Evolutionary conservation across 2,113 vertebrate species (phyloP), one percentile per base, ranked within the genome.

Genomic region (Lucifuga dentata): DNA sequence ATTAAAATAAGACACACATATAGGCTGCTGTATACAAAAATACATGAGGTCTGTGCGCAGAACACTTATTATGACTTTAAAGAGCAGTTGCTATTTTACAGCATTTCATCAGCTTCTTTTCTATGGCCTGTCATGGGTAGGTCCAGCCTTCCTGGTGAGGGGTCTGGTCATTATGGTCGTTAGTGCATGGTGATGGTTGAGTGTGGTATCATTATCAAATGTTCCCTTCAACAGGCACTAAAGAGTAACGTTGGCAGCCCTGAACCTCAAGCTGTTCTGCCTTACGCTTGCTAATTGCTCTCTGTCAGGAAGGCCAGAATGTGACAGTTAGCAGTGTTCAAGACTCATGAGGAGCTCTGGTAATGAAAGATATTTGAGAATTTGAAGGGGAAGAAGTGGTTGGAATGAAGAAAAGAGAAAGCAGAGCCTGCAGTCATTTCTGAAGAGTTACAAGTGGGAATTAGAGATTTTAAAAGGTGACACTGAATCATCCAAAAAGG

Each of bases 201-300:
- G 49, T n/a, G 57, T 5, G 13, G 59, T 53, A 46, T 76, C 69
- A 68, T 80, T 78, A 80, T 85, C 67, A 73, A 84, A 74, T 67
- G 59, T 63, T 73, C 55, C 65, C 36, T 85, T 50, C 68, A 59
- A 65, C 61, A 56, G 63, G 65, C 73, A 16, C 62, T 68, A 45
- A 80, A 74, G 58, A 75, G 55, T 39, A 26, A 23, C 5, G 66
- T 52, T 79, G 83, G 83, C 81, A 85, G 62, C 60, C 68, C 8
- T 7, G 4, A 78, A 82, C 58, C 63, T 80, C 80, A 84, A 68
- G 80, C 86, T 86, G 83, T 76, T 88, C 75, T 78, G 74, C 80
- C 76, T 78, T 77, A 73, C 53, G 65, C 57, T 81, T 48, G 8
- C 77, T 90, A 90, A 90, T 88, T 87, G 80, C 77, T 81, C 78